Conservation (phyloP, 2,113 vertebrate genomes). For the Ammodytes marinus region DNA sequence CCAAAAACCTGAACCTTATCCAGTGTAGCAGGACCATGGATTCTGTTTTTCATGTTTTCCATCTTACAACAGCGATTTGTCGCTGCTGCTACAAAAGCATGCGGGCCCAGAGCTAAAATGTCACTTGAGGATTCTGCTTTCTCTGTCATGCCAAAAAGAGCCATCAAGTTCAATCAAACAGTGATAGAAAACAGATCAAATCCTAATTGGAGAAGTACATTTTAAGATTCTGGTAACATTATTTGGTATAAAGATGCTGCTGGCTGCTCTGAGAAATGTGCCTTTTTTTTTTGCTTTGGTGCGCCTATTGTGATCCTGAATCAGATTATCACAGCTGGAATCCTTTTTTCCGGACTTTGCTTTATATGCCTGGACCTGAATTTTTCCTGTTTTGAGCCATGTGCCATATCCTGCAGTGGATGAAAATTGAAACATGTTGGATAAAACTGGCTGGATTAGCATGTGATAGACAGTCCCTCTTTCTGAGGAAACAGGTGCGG, state of each 20-base stretch:
- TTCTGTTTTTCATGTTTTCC: slow-evolving; percentile 28
- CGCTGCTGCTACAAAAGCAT: slow-evolving; percentile 7
- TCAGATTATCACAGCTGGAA: slow-evolving; percentile 62
- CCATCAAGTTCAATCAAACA: slow-evolving; percentile 53
- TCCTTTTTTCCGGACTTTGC: slow-evolving; percentile 34
- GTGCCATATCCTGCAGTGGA: slow-evolving; percentile 52
- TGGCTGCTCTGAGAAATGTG: slow-evolving; percentile 50
- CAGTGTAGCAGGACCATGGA: not conserved
- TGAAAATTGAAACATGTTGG: slow-evolving; percentile 51
- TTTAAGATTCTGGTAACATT: slow-evolving; percentile 45
- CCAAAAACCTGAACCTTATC: not conserved
- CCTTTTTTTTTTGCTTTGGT: slow-evolving; percentile 40
- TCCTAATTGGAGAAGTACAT: slow-evolving; percentile 34
- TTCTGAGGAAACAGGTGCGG: slow-evolving; percentile 65
- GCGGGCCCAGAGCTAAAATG: slow-evolving; percentile 26
- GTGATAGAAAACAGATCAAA: slow-evolving; percentile 68
- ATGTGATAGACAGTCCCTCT: slow-evolving; percentile 62
- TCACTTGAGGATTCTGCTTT: slow-evolving; percentile 39
- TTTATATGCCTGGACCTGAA: slow-evolving; percentile 48
- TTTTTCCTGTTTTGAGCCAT: slow-evolving; percentile 46
- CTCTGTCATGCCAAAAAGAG: slow-evolving; percentile 44
- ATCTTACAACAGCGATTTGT: slow-evolving; percentile 1
- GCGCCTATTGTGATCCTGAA: slow-evolving; percentile 48
- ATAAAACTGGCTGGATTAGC: slow-evolving; percentile 66
- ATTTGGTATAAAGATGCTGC: slow-evolving; percentile 35